Percentiles rank a stretch among this genome's conserved stretches.
Conservation (phyloP, 2,113 vertebrate genomes). For the Blennius ocellaris region DNA sequence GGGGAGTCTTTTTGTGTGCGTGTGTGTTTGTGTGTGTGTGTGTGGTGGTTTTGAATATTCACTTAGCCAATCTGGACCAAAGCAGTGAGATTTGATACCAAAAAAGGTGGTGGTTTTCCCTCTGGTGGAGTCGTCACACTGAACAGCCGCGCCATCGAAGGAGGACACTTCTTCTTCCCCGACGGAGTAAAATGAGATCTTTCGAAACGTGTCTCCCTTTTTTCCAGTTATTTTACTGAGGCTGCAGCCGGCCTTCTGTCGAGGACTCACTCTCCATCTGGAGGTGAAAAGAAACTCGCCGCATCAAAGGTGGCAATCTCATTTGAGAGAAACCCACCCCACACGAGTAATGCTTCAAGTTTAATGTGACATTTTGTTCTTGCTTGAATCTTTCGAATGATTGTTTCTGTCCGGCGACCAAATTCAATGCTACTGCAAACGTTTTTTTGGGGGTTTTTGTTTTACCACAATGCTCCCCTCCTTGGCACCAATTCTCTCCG, state of each 20-base stretch:
- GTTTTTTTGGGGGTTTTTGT: constrained; percentile 19
- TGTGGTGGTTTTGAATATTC: too few relatives aligned
- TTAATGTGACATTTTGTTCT: constrained; percentile 37
- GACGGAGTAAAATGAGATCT: constrained; percentile 59
- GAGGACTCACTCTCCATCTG: constrained; percentile 33
- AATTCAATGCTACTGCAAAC: constrained; percentile 9
- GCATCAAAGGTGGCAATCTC: constrained; percentile 33
- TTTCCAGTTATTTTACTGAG: constrained; percentile 51
- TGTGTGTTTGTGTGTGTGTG: too few relatives aligned
- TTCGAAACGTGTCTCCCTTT: constrained; percentile 39
- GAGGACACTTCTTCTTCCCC: constrained; percentile 39
- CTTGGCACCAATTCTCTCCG: constrained; percentile 23
- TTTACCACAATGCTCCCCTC: neutral
- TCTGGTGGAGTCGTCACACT: constrained; percentile 49
- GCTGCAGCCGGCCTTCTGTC: constrained; percentile 47
- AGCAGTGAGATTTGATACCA: constrained; percentile 20
- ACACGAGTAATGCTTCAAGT: constrained; percentile 10
- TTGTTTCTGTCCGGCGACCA: neutral
- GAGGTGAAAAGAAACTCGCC: constrained; percentile 15
- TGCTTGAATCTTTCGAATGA: neutral
- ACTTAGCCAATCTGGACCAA: neutral
- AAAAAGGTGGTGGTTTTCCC: constrained; percentile 46
- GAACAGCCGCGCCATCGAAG: constrained; percentile 45
- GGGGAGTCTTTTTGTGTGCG: neutral
- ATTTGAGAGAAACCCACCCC: constrained; percentile 11